Evolutionary conservation across 2,113 vertebrate species (phyloP).

Genomic region (Nycticorax nycticorax): DNA sequence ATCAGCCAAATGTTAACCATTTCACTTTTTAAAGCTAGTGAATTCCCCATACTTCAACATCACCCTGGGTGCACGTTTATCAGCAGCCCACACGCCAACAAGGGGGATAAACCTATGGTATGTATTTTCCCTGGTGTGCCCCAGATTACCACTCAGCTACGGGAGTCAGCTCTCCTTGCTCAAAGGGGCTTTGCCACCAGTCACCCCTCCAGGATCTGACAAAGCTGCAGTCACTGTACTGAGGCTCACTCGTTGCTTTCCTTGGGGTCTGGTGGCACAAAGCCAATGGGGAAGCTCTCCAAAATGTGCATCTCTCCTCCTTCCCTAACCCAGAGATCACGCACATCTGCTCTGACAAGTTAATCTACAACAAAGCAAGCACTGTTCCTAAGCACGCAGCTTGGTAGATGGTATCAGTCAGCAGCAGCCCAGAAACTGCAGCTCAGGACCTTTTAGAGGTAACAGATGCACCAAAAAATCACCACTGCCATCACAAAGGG

Average conservation of each 20-base stretch:
- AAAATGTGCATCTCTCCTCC: neutral
- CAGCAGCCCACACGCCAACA: neutral
- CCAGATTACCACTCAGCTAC: neutral
- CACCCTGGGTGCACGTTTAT: fast-evolving
- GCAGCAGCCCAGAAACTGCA: neutral
- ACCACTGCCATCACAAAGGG: neutral
- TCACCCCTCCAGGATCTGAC: neutral
- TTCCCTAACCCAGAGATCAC: neutral
- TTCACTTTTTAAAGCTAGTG: neutral
- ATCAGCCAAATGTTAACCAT: neutral
- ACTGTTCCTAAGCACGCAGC: neutral
- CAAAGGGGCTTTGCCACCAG: neutral
- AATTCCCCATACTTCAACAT: neutral
- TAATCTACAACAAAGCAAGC: neutral
- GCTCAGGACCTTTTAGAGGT: neutral
- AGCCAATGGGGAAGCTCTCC: neutral
- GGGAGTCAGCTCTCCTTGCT: neutral
- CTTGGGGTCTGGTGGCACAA: neutral
- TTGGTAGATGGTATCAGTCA: neutral
- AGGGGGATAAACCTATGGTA: neutral
- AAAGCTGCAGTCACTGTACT: neutral
- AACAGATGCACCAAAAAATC: neutral
- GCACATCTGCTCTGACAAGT: neutral
- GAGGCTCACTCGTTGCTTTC: neutral
- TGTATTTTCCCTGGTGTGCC: neutral